A percentile compares a stretch with the other conserved stretches of the same genome.
Conservation (phyloP, 2,797 vertebrate species). For the Notolabrus celidotus region DNA sequence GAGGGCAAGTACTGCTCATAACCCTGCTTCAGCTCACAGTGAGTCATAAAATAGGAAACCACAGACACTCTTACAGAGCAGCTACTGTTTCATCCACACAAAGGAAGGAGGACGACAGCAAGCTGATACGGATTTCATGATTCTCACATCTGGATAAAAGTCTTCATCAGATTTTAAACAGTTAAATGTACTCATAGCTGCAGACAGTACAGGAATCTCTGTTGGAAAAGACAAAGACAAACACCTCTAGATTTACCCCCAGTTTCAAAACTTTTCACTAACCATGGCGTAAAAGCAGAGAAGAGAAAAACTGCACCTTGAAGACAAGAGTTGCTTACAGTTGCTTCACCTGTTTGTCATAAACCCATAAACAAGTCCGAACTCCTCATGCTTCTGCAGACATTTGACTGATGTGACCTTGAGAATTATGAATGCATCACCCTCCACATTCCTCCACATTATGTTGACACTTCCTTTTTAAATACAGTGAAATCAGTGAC, state of each 20-base stretch:
- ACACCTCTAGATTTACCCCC: too few species aligned
- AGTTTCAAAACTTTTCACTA: too few species aligned
- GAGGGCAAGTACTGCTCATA: slow-evolving; percentile 20
- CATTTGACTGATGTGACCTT: slow-evolving; percentile 1
- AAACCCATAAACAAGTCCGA: neutral
- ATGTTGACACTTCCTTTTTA: neutral
- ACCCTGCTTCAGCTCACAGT: slow-evolving; percentile 7
- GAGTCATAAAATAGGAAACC: slow-evolving; percentile 31
- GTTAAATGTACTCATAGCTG: too few species aligned
- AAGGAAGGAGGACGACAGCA: neutral
- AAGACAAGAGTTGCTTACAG: neutral
- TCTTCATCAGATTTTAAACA: neutral
- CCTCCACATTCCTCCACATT: neutral
- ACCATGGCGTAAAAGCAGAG: too few species aligned
- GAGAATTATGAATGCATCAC: neutral
- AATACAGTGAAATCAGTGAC: neutral
- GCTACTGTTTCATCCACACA: slow-evolving; percentile 4
- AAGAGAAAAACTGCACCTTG: neutral
- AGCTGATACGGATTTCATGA: neutral
- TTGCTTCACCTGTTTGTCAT: neutral
- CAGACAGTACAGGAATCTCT: too few species aligned
- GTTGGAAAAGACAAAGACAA: too few species aligned
- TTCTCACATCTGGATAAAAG: neutral
- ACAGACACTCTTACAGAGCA: neutral
- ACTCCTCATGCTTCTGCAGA: neutral